Evolutionary conservation across 2,113 vertebrate genomes (phyloP), one percentile per base, ranked within the genome.

Genomic region (Micromys minutus): DNA sequence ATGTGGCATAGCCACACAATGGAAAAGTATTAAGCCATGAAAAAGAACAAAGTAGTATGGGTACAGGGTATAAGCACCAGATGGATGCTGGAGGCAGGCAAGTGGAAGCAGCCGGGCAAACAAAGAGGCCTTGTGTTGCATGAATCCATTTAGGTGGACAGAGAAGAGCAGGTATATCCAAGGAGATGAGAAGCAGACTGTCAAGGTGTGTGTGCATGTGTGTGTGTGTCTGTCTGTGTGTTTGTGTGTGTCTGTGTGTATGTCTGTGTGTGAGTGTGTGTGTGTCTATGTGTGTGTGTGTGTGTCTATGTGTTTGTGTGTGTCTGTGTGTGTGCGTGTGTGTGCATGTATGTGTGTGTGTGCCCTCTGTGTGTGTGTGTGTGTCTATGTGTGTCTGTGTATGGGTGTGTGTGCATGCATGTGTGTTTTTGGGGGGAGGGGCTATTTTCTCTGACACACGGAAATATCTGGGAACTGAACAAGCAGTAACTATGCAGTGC

Each of bases 401-500:
- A n/a, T n/a, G n/a, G n/a, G n/a, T n/a, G n/a, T n/a, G n/a, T n/a
- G n/a, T n/a, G n/a, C n/a, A n/a, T n/a, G n/a, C n/a, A n/a, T n/a
- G n/a, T n/a, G n/a, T n/a, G n/a, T n/a, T n/a, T n/a, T n/a, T 3
- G 1, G 63, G 26, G 63, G 11, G 9, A 2, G 61, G 3, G 57
- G 21, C 24, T 2, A 4, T 16, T 24, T 16, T 24, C 17, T 2
- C 0, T 4, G 67, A 31, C 0, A 8, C 0, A 0, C 19, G 42
- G 26, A 10, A 59, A 34, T 0, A 59, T 21, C 72, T 17, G 7
- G 36, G 50, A 39, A 85, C 50, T 11, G 11, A 81, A 16, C 0
- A 81, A 36, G 3, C 16, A 3, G 0, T 5, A 42, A 21, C 0
- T 7, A 26, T 0, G 1, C 5, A 8, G 50, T 50, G 1, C 0